Base-by-base conservation (phyloP, 2,797 vertebrate species). In the Momotus momota region DNA sequence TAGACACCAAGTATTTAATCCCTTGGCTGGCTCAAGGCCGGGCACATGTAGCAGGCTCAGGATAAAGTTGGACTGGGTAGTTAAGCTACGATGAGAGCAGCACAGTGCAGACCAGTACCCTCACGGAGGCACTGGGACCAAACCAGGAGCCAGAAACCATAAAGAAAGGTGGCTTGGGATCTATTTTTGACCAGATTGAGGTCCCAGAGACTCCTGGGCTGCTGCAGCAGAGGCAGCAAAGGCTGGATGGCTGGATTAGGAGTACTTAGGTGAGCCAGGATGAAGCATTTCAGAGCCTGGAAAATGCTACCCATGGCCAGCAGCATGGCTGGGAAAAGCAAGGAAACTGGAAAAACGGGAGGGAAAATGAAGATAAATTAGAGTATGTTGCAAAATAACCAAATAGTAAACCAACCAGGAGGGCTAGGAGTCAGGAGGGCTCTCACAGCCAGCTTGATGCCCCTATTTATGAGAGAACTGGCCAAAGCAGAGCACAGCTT, bases 1-100 rank as follows among this genome's bases (percentile, higher is more conserved):
- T 0, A 12, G 58, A 58, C 62, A 23, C 4, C 1, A 4, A 19
- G 1, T 0, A 0, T 62, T 49, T 10, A 3, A 41, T 6, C 13
- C 9, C 0, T 0, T 3, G 23, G 27, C 19, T 60, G 60, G 33
- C 20, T 52, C 7, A 26, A 54, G 66, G 27, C 61, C 45, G 25
- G 43, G 21, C 15, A 22, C 3, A 0, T 0, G 17, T 20, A 48
- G 16, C 29, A 41, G 31, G 22, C 10, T 13, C 25, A 4, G 72
- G 26, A 41, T 7, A 10, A 51, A 54, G 27, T 22, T 23, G 26
- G 33, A 62, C 46, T 46, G 27, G 38, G 45, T 22, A 12, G 12
- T 46, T 1, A 2, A 81, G 26, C 33, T 45, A 31, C 25, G 54
- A 43, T 12, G 1, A 26, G 38, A 45, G 18, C 46, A 9, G 33